Percentiles rank a stretch among this genome's conserved stretches.
Evolutionary conservation across 2,888 invertebrate species (phyloP).

Genomic region (Meiosimyza platycephala): DNA sequence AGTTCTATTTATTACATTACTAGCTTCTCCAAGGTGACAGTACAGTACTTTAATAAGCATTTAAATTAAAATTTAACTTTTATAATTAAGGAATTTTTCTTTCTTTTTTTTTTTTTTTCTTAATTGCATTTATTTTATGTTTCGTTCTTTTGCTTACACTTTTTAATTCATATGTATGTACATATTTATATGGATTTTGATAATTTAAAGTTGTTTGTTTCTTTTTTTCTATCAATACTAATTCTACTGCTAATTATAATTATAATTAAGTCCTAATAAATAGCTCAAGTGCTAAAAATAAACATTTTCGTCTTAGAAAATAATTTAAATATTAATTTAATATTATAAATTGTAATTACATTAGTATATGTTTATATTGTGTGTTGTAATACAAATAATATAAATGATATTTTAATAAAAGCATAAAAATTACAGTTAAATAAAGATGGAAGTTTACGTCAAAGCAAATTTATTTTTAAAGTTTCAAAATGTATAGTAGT

Average conservation of each 20-base stretch:
- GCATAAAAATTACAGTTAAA: too few relatives aligned
- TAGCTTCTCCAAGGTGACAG: too few relatives aligned
- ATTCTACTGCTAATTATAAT: constrained; percentile 18
- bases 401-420: too few relatives aligned
- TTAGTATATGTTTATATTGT: constrained; percentile 47
- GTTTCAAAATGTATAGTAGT: background rate
- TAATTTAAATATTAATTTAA: constrained; percentile 45
- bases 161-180: constrained; percentile 27
- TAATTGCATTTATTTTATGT: background rate
- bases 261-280: constrained; percentile 26
- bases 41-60: background rate
- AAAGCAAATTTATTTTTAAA: background rate
- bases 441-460: too few relatives aligned
- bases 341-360: constrained; percentile 58
- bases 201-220: constrained; percentile 19
- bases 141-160: constrained; percentile 42
- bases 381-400: too few relatives aligned
- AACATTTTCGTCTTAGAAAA: constrained; percentile 48
- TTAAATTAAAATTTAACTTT: background rate
- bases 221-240: constrained; percentile 25
- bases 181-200: background rate
- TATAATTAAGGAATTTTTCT: constrained; percentile 5
- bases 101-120: constrained; percentile 18
- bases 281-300: constrained; percentile 48
- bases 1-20: too few relatives aligned